A percentile compares a stretch with the other conserved stretches of the same genome.
Evolutionary conservation across 2,888 invertebrate species (phyloP).

Genomic region (Agrenia bidenticulata): DNA sequence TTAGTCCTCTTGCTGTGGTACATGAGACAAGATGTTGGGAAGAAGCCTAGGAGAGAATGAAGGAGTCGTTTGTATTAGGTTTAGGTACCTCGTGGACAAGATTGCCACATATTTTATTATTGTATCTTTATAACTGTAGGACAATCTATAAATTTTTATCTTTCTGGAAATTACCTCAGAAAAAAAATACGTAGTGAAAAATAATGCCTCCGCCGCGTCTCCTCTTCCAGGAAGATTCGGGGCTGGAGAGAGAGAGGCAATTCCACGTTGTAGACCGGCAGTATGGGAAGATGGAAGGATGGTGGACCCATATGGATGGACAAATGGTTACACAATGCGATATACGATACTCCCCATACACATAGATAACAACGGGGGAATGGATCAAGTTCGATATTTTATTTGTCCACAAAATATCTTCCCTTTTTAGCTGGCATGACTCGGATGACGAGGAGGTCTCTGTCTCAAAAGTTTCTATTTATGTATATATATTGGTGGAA

Average conservation of each 20-base stretch:
- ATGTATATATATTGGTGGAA: too few relatives aligned
- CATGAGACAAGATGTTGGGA: background rate
- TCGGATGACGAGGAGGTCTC: too few relatives aligned
- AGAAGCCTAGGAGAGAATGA: background rate
- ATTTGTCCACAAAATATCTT: slow-evolving; percentile 19
- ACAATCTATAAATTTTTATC: slow-evolving; percentile 37
- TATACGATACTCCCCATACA: slow-evolving; percentile 3
- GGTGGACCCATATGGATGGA: slow-evolving; percentile 12
- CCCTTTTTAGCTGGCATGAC: too few relatives aligned
- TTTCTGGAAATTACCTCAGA: slow-evolving; percentile 23
- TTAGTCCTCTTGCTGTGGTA: background rate
- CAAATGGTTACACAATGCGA: slow-evolving; percentile 1
- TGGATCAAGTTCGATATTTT: slow-evolving; percentile 21
- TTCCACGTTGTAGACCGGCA: too few relatives aligned
- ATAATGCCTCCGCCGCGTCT: slow-evolving; percentile 7
- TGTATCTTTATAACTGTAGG: slow-evolving; percentile 35
- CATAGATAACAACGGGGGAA: slow-evolving; percentile 7
- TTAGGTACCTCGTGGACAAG: slow-evolving; percentile 16
- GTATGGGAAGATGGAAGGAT: too few relatives aligned
- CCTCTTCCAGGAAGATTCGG: background rate
- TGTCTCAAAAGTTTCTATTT: too few relatives aligned
- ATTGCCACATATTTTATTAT: slow-evolving; percentile 37
- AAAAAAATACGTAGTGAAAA: slow-evolving; percentile 19
- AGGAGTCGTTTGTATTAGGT: background rate
- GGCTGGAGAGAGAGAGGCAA: background rate